Percentiles rank a stretch among this genome's conserved stretches.
Conservation (phyloP, 2,888 invertebrate species). For the Stenchaetothrips biformis region DNA sequence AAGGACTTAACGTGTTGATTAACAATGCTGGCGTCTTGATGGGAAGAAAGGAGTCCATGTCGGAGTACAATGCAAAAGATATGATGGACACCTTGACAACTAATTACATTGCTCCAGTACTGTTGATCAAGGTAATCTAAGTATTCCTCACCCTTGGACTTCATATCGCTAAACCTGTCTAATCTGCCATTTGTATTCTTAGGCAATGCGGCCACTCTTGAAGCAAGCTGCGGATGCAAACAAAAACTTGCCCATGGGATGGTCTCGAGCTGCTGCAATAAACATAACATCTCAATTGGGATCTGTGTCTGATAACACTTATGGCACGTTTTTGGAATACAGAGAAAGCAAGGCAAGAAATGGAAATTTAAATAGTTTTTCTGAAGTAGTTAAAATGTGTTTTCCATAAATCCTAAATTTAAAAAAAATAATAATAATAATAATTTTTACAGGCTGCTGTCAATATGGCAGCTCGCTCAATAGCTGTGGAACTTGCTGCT, state of each 20-base stretch:
- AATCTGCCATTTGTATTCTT: constrained; percentile 32
- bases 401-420: constrained; percentile 32
- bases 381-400: neutral
- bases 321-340: constrained; percentile 79
- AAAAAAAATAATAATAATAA: constrained; percentile 29
- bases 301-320: constrained; percentile 67
- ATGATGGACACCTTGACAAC: constrained; percentile 64
- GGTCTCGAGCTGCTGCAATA: constrained; percentile 64
- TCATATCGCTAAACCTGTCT: constrained; percentile 25
- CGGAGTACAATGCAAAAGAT: constrained; percentile 64
- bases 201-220: constrained; percentile 68
- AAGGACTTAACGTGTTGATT: constrained; percentile 77
- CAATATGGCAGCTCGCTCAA: constrained; percentile 79
- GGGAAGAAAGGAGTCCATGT: constrained; percentile 68
- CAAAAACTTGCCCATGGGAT: constrained; percentile 53
- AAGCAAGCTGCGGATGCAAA: constrained; percentile 62
- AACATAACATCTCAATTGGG: constrained; percentile 80
- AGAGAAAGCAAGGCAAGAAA: constrained; percentile 73
- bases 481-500: constrained; percentile 73
- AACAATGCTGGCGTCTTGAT: constrained; percentile 77
- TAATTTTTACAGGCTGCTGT: constrained; percentile 63
- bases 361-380: neutral
- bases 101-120: constrained; percentile 76
- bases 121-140: constrained; percentile 68
- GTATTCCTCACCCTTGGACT: neutral